Evolutionary conservation across 2,888 invertebrate species (phyloP).

Genomic region (Hyalella azteca): DNA sequence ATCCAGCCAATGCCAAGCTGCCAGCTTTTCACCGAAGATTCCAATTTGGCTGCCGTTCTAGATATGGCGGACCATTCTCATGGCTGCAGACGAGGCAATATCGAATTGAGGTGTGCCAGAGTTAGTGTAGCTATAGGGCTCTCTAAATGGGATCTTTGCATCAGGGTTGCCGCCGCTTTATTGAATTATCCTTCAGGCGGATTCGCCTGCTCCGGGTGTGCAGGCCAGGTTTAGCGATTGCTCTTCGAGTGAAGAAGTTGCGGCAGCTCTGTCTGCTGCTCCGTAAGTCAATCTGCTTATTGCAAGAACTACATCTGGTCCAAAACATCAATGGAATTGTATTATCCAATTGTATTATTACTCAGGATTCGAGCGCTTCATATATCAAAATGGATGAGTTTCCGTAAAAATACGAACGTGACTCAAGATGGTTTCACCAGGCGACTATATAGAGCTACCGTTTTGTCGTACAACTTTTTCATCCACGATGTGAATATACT

Average conservation of each 20-base stretch:
- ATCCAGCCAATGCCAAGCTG: not conserved
- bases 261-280: too few relatives aligned
- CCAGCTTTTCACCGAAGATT: conserved; percentile 36
- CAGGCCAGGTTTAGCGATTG: not conserved
- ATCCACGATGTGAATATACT: too few relatives aligned
- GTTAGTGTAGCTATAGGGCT: conserved; percentile 28
- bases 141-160: conserved; percentile 35
- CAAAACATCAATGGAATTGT: too few relatives aligned
- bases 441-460: too few relatives aligned
- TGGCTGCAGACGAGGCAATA: conserved; percentile 13
- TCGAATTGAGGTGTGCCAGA: conserved; percentile 36
- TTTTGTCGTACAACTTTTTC: too few relatives aligned
- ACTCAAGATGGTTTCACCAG: too few relatives aligned
- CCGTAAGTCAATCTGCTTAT: too few relatives aligned
- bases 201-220: conserved; percentile 1
- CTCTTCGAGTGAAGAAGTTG: not conserved
- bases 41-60: conserved; percentile 26
- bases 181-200: conserved; percentile 10
- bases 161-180: conserved; percentile 14
- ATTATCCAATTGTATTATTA: too few relatives aligned
- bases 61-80: conserved; percentile 21
- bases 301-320: too few relatives aligned
- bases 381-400: too few relatives aligned
- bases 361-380: too few relatives aligned
- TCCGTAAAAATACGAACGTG: too few relatives aligned